phyloP scores from a whole-genome alignment of 2,113 vertebrate genomes.

The Dicerorhinus sumatrensis region DNA sequence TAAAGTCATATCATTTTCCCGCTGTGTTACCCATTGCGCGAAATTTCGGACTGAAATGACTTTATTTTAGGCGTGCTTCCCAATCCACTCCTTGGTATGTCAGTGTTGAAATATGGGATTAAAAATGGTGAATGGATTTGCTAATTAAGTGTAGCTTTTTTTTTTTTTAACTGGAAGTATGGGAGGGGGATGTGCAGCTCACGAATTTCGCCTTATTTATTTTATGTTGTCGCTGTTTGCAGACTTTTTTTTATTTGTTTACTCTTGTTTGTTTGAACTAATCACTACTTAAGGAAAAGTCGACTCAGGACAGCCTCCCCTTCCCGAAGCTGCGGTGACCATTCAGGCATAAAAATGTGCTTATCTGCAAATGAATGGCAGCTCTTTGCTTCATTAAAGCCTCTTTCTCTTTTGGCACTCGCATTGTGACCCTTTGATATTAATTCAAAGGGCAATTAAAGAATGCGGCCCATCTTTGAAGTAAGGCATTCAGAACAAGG shows the following conservation, averaged over 20 bases:
- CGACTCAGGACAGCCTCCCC: slow-evolving; percentile 70
- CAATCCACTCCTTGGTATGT: slow-evolving; percentile 33
- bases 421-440: slow-evolving; percentile 99
- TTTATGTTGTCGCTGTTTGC: slow-evolving; percentile 82
- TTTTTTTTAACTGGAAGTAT: background rate
- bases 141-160: slow-evolving; percentile 29
- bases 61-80: background rate
- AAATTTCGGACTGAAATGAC: slow-evolving; percentile 18
- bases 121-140: slow-evolving; percentile 68
- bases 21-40: background rate
- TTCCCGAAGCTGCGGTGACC: slow-evolving; percentile 85
- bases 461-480: slow-evolving; percentile 99
- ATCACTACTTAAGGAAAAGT: slow-evolving; percentile 87
- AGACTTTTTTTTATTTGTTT: slow-evolving; percentile 87
- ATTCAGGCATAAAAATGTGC: slow-evolving; percentile 95
- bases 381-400: slow-evolving; percentile 99
- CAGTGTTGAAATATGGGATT: slow-evolving; percentile 55
- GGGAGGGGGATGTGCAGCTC: background rate
- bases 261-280: slow-evolving; percentile 92
- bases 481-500: slow-evolving; percentile 96
- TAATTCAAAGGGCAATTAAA: slow-evolving; percentile 99
- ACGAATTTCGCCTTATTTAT: slow-evolving; percentile 78
- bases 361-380: slow-evolving; percentile 99
- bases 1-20: background rate
- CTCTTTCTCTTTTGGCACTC: slow-evolving; percentile 99